A percentile compares a stretch with the other conserved stretches of the same genome.
These are phyloP conservation scores for Biston betularia DNA, from an alignment of 2,888 invertebrate species.

Conservation along the genomic window DNA sequence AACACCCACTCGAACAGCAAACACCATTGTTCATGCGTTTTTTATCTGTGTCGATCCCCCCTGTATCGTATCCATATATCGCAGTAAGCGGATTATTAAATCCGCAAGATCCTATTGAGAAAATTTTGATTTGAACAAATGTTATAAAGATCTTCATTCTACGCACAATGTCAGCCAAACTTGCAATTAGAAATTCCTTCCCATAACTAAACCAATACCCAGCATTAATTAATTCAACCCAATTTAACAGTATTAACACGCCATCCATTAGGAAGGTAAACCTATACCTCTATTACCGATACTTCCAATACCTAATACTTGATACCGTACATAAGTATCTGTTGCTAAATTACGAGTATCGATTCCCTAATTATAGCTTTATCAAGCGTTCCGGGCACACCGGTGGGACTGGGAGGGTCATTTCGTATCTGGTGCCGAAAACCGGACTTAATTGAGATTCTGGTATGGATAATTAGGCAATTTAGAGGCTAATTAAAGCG, in stretches of 20 bases:
- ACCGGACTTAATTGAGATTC: constrained; percentile 19
- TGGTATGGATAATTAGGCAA: constrained; percentile 26
- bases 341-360: constrained; percentile 19
- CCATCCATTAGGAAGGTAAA: constrained; percentile 2
- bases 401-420: constrained; percentile 24
- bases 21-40: too few species aligned
- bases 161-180: not conserved
- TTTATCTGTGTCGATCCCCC: too few species aligned
- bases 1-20: too few species aligned
- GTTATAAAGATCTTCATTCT: too few species aligned
- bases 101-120: too few species aligned
- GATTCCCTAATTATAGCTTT: constrained; percentile 22
- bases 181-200: not conserved
- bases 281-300: not conserved
- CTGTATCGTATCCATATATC: too few species aligned
- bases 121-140: too few species aligned
- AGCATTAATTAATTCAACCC: not conserved
- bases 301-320: constrained; percentile 3
- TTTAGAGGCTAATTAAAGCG: constrained; percentile 13
- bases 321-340: not conserved
- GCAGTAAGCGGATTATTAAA: too few species aligned
- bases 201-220: not conserved
- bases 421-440: constrained; percentile 14
- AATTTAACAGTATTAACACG: constrained; percentile 6
- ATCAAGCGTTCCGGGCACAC: constrained; percentile 15